phyloP scores from a whole-genome alignment of 1,140 invertebrate species.

The Heliconius congener region DNA sequence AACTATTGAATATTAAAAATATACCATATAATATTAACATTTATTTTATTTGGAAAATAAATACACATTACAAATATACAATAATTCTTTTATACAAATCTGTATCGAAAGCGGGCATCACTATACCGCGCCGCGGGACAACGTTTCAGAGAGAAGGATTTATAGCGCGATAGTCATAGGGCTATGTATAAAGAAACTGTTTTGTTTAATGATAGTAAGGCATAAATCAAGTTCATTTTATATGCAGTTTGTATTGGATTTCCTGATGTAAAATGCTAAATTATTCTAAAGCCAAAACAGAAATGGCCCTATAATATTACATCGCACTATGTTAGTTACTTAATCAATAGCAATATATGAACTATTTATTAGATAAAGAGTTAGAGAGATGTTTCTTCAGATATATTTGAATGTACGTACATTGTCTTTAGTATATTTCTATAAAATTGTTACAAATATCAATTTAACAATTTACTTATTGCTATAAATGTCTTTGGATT shows the following conservation, averaged over 20 bases:
- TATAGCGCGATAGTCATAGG: constrained; percentile 37
- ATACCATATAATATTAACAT: not conserved
- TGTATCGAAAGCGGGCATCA: constrained; percentile 43
- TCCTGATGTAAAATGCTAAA: constrained; percentile 7
- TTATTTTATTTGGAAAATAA: not conserved
- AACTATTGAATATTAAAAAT: not conserved
- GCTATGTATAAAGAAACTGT: constrained; percentile 34
- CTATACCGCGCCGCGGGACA: constrained; percentile 52
- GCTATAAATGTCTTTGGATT: not conserved
- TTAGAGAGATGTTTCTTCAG: too few relatives aligned
- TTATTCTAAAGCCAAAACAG: constrained; percentile 10
- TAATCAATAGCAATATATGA: not conserved
- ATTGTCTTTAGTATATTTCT: too few relatives aligned
- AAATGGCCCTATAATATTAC: not conserved
- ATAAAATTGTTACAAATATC: not conserved
- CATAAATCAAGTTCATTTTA: constrained; percentile 30
- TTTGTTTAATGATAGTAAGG: constrained; percentile 35
- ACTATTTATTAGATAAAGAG: not conserved
- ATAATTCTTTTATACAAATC: constrained; percentile 44
- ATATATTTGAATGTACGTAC: too few relatives aligned
- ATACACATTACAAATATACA: not conserved
- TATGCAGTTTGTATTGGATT: constrained; percentile 17
- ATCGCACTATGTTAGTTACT: not conserved
- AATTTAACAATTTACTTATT: not conserved
- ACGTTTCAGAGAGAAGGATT: constrained; percentile 50